Evolutionary conservation across 2,797 vertebrate species (phyloP).

Genomic region (Loriculus beryllinus): DNA sequence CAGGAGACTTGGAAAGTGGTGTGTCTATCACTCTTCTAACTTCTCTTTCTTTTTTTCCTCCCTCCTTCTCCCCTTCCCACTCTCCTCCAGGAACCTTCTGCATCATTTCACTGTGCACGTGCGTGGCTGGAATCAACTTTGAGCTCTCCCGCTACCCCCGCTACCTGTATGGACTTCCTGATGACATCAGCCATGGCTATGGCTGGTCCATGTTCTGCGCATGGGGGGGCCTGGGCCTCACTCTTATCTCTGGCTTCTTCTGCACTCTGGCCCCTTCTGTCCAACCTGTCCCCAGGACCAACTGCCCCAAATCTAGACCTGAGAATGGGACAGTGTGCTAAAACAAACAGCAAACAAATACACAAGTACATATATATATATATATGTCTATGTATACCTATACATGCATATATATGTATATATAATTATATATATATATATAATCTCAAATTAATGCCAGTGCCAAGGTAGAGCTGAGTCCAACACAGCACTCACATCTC

Average conservation of each 20-base stretch:
- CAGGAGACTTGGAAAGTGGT: neutral
- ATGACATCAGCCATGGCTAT: conserved; percentile 97
- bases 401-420: conserved; percentile 75
- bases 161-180: conserved; percentile 92
- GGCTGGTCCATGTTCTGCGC: conserved; percentile 99
- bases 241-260: conserved; percentile 98
- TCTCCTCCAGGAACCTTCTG: conserved; percentile 89
- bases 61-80: conserved; percentile 4
- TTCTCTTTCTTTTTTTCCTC: conserved; percentile 26
- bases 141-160: conserved; percentile 97
- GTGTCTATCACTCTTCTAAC: conserved; percentile 31
- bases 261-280: conserved; percentile 98
- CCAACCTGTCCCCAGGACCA: conserved; percentile 94
- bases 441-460: conserved; percentile 73
- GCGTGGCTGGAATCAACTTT: conserved; percentile 98
- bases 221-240: conserved; percentile 96
- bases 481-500: conserved; percentile 68
- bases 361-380: conserved; percentile 24
- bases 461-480: conserved; percentile 74
- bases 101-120: conserved; percentile 99
- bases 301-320: conserved; percentile 95
- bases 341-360: conserved; percentile 45
- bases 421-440: conserved; percentile 69
- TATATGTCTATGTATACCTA: conserved; percentile 10
- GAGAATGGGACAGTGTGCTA: conserved; percentile 99